phyloP scores from a whole-genome alignment of 1,140 invertebrate genomes.

The Hydropsyche tenuis region DNA sequence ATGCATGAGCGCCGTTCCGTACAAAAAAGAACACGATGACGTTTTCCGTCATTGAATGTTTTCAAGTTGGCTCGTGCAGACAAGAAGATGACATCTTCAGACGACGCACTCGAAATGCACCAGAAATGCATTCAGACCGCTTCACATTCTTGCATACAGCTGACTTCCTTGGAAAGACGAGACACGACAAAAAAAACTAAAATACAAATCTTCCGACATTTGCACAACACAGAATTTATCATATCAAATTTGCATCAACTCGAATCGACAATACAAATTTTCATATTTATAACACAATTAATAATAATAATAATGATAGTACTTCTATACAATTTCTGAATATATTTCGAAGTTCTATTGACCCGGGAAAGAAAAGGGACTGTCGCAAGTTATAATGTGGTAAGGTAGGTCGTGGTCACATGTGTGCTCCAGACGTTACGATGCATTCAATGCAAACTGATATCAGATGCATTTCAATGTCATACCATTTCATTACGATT shows the following conservation, averaged over 20 bases:
- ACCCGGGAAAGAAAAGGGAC: not conserved
- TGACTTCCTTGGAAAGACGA: too few relatives aligned
- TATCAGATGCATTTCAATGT: slow-evolving; percentile 36
- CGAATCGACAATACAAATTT: too few relatives aligned
- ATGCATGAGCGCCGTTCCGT: not conserved
- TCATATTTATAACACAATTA: too few relatives aligned
- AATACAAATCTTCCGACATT: too few relatives aligned
- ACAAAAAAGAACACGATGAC: slow-evolving; percentile 18
- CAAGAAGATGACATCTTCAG: slow-evolving; percentile 20
- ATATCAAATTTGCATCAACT: too few relatives aligned
- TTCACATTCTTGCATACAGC: slow-evolving; percentile 12
- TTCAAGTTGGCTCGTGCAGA: not conserved
- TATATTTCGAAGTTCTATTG: too few relatives aligned
- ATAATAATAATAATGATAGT: too few relatives aligned
- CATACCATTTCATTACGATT: slow-evolving; percentile 4
- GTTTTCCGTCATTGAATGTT: slow-evolving; percentile 18
- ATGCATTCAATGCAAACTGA: slow-evolving; percentile 34
- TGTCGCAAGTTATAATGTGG: slow-evolving; percentile 3
- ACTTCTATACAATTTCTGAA: not conserved
- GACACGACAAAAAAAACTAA: too few relatives aligned
- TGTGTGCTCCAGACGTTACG: slow-evolving; percentile 13
- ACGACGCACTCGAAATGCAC: not conserved
- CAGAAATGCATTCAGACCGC: slow-evolving; percentile 22
- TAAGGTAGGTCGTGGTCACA: slow-evolving; percentile 32
- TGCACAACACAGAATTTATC: too few relatives aligned